phyloP scores from a whole-genome alignment of 2,888 invertebrate species.

The Azorinus chamasolen region DNA sequence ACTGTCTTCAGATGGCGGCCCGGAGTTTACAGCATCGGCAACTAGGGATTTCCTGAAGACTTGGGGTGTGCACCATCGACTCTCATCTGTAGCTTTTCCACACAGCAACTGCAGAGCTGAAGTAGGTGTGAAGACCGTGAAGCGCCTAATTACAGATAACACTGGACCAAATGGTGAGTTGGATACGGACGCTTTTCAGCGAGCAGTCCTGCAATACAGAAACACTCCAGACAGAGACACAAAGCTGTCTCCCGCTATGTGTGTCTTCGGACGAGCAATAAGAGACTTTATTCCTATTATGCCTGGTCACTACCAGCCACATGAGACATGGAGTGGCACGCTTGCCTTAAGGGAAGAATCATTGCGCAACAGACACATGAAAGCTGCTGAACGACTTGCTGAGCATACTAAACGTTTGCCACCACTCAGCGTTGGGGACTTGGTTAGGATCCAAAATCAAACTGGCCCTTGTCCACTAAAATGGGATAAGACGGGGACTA shows the following conservation, averaged over 20 bases:
- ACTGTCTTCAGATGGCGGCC: slow-evolving; percentile 70
- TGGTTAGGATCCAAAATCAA: no score
- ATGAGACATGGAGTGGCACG: slow-evolving; percentile 65
- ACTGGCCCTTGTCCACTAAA: slow-evolving; percentile 63
- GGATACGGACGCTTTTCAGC: slow-evolving; percentile 65
- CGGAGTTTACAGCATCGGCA: slow-evolving; percentile 70
- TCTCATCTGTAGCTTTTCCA: no score
- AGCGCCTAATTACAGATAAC: slow-evolving; percentile 72
- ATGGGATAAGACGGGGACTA: slow-evolving; percentile 72
- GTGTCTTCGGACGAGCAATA: slow-evolving; percentile 63
- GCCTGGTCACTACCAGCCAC: no score
- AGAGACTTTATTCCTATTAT: slow-evolving; percentile 68
- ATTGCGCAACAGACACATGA: no score
- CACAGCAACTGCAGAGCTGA: no score
- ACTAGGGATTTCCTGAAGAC: no score
- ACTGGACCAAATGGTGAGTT: no score
- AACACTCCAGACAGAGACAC: slow-evolving; percentile 72
- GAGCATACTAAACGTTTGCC: slow-evolving; percentile 65
- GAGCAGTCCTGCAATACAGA: slow-evolving; percentile 67
- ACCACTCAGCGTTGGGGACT: slow-evolving; percentile 58
- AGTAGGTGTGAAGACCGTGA: no score
- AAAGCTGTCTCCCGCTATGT: no score
- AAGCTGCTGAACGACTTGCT: slow-evolving; percentile 49
- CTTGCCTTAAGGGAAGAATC: slow-evolving; percentile 56
- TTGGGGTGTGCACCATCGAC: no score